Base-by-base conservation (phyloP, 2,888 invertebrate species). In the Leucoma salicis region DNA sequence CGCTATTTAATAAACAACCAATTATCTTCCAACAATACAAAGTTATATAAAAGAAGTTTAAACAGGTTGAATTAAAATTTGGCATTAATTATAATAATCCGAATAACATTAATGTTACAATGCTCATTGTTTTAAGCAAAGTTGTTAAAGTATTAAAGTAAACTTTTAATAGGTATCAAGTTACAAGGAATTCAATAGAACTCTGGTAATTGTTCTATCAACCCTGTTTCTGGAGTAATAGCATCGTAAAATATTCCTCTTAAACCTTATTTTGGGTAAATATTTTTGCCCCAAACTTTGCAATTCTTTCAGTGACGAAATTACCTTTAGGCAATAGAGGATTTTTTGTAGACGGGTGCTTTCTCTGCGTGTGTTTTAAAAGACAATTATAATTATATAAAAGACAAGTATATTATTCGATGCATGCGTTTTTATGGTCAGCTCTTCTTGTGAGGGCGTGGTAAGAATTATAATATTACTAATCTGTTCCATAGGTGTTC, bases 131-230 rank as follows among this genome's bases (percentile, higher is more conserved):
- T 72, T 65, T 44, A 70, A 67, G 58, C 64, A 63, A 73, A 74
- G 70, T 78, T 77, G 69, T 67, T 69, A 58, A 65, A 76, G 62
- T 71, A 65, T 57, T 58, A 50, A 68, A 70, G 70, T 65, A 76
- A 85, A 84, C 75, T 85, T 85, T 83, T 83, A 80, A 84, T 78
- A 73, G 78, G 78, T 69, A 63, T 68, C 63, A 77, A 79, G 73
- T 77, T 77, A 67, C 63, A 58, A 58, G 46, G 66, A 74, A 81
- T 80, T 78, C 62, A 75, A 78, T 74, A 70, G 66, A 73, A 68
- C 67, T 70, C 62, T 55, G 59, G 66, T 70, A 68, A 75, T 74
- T 67, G 70, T 71, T 68, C 69, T 66, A 71, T 67, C 69, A 62
- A 58, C 41, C 61, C 49, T 60, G 63, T 63, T 72, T 56, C 44